Conservation (phyloP, 30 jellyfish, hydroid and myxozoan genomes). For the Hydractinia symbiolongicarpus region DNA sequence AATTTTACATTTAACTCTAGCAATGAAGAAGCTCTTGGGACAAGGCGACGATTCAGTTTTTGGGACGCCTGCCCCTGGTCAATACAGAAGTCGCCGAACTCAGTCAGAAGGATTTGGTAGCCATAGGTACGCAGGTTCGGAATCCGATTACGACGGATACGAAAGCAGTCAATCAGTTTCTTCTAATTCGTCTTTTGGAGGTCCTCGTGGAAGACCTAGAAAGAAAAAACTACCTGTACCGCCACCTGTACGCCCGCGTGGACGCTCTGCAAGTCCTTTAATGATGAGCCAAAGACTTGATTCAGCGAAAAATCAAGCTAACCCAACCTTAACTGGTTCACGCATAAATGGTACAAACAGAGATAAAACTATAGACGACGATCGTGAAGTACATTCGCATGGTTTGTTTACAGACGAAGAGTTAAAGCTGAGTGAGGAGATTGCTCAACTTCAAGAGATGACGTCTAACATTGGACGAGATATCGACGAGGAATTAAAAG, state of each 20-base stretch:
- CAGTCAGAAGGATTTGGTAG: conserved; percentile 24
- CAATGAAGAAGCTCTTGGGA: conserved; percentile 9
- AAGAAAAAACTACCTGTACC: conserved; percentile 58
- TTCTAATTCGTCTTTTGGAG: conserved; percentile 7
- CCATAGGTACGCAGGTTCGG: conserved; percentile 5
- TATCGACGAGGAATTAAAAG: conserved; percentile 25
- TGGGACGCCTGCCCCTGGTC: conserved; percentile 2
- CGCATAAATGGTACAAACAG: neutral
- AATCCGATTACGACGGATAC: conserved; percentile 27
- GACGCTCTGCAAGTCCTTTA: conserved; percentile 66
- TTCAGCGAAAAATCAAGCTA: neutral
- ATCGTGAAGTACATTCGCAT: conserved; percentile 22
- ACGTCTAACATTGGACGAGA: neutral
- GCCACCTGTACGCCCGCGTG: conserved; percentile 48
- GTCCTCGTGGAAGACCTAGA: conserved; percentile 23
- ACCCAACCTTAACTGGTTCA: neutral
- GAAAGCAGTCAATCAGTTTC: conserved; percentile 23
- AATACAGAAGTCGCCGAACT: conserved; percentile 10
- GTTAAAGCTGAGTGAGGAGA: conserved; percentile 16
- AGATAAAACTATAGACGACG: neutral
- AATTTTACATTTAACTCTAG: neutral
- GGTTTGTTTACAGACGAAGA: conserved; percentile 32
- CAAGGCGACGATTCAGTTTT: conserved; percentile 25
- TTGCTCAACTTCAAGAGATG: conserved; percentile 5
- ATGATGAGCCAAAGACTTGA: conserved; percentile 7